phyloP scores from a whole-genome alignment of 2,888 invertebrate species.

The Lacanobia oleracea region DNA sequence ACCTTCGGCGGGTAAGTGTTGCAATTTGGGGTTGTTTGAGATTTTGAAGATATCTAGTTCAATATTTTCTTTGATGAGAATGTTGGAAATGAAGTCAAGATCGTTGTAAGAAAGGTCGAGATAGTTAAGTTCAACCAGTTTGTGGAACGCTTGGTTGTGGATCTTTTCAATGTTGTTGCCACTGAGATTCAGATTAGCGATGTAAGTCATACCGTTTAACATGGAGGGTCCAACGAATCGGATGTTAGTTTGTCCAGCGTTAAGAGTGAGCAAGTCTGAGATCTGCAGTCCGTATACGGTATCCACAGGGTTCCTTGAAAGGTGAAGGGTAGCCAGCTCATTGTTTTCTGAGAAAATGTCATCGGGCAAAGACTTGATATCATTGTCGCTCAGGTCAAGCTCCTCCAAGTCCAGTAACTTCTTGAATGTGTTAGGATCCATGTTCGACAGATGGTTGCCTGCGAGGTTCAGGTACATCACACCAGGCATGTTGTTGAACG shows the following conservation, averaged over 20 bases:
- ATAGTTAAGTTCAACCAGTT: slow-evolving; percentile 92
- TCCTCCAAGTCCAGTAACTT: slow-evolving; percentile 92
- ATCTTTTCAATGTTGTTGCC: slow-evolving; percentile 93
- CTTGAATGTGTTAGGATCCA: slow-evolving; percentile 91
- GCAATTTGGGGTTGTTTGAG: slow-evolving; percentile 93
- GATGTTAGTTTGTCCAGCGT: slow-evolving; percentile 93
- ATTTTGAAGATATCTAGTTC: slow-evolving; percentile 93
- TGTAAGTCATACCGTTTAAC: slow-evolving; percentile 91
- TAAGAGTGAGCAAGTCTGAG: slow-evolving; percentile 92
- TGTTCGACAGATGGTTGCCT: slow-evolving; percentile 92
- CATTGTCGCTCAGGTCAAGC: slow-evolving; percentile 93
- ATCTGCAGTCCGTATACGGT: slow-evolving; percentile 91
- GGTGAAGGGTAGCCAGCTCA: slow-evolving; percentile 92
- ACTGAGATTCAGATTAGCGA: slow-evolving; percentile 93
- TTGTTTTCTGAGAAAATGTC: slow-evolving; percentile 92
- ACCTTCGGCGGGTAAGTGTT: slow-evolving; percentile 92
- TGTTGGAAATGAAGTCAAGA: slow-evolving; percentile 92
- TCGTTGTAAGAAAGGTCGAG: slow-evolving; percentile 94
- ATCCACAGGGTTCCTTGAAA: slow-evolving; percentile 93
- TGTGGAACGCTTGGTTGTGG: slow-evolving; percentile 92
- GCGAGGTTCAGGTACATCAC: slow-evolving; percentile 93
- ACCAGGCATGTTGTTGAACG: slow-evolving; percentile 92
- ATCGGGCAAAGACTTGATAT: slow-evolving; percentile 91
- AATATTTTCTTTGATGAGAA: slow-evolving; percentile 93
- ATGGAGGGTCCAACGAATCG: slow-evolving; percentile 92